Evolutionary conservation across 1,140 invertebrate species (phyloP).

Genomic region (Hyphantria cunea): DNA sequence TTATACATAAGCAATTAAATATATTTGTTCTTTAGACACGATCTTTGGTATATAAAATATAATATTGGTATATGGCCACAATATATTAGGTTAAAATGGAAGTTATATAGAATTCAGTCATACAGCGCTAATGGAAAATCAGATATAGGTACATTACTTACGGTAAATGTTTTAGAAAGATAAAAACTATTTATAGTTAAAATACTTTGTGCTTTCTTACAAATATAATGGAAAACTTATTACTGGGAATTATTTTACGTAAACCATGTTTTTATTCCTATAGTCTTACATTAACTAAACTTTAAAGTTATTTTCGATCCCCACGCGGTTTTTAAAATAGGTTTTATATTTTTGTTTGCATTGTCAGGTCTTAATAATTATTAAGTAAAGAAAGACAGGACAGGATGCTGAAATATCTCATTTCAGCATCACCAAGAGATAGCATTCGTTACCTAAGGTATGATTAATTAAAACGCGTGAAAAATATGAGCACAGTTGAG

Average conservation of each 20-base stretch:
- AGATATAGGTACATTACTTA: constrained; percentile 30
- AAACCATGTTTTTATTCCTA: too few species aligned
- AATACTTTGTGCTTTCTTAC: constrained; percentile 39
- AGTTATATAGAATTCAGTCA: constrained; percentile 48
- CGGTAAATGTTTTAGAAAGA: constrained; percentile 25
- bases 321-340: too few species aligned
- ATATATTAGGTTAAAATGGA: constrained; percentile 47
- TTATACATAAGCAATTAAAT: constrained; percentile 54
- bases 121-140: constrained; percentile 36
- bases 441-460: too few species aligned
- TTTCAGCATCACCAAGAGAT: too few species aligned
- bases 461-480: too few species aligned
- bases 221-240: constrained; percentile 26
- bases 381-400: too few species aligned
- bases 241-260: constrained; percentile 15
- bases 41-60: constrained; percentile 70
- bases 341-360: too few species aligned
- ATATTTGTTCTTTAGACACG: constrained; percentile 62
- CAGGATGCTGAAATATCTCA: too few species aligned
- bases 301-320: background rate
- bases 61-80: constrained; percentile 62
- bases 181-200: constrained; percentile 29
- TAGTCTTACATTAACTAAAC: too few species aligned
- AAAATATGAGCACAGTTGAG: too few species aligned
- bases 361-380: too few species aligned